These are phyloP conservation scores for Geopemphigus sp. DNA, from an alignment of 1,140 invertebrate genomes.

Conservation along the genomic window DNA sequence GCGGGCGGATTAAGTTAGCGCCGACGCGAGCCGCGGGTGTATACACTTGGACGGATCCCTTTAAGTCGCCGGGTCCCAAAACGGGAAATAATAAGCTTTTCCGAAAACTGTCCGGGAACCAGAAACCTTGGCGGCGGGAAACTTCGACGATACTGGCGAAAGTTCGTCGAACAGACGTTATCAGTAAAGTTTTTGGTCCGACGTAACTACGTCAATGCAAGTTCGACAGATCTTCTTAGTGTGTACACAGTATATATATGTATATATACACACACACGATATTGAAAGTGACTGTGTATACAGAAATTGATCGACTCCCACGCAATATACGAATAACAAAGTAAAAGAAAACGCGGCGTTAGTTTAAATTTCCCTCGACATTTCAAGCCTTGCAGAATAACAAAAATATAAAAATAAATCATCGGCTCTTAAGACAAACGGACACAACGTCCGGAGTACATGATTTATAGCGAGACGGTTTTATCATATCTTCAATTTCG, in stretches of 20 bases:
- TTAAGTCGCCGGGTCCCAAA: neutral
- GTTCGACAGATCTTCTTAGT: slow-evolving; percentile 26
- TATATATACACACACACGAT: neutral
- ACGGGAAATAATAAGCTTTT: slow-evolving; percentile 44
- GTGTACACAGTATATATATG: no score
- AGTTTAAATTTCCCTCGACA: slow-evolving; percentile 40
- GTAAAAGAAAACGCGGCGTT: slow-evolving; percentile 20
- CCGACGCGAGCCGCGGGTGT: neutral
- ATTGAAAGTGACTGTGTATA: slow-evolving; percentile 14
- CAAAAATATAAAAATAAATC: neutral
- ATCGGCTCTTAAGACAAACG: slow-evolving; percentile 42
- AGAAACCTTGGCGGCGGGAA: slow-evolving; percentile 19
- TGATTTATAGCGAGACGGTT: slow-evolving; percentile 12
- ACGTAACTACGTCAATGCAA: slow-evolving; percentile 27
- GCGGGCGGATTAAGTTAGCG: neutral
- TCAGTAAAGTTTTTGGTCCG: slow-evolving; percentile 37
- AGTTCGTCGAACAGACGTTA: slow-evolving; percentile 22
- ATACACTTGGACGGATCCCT: slow-evolving; percentile 5
- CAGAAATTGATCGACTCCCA: neutral
- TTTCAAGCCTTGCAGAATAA: neutral
- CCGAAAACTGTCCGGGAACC: slow-evolving; percentile 22
- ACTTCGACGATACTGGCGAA: slow-evolving; percentile 10
- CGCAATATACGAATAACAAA: slow-evolving; percentile 16
- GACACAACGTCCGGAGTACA: slow-evolving; percentile 17
- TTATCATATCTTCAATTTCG: slow-evolving; percentile 12